Base-by-base conservation (phyloP, 1,140 invertebrate species). In the Macrotrachela quadricornifera region DNA sequence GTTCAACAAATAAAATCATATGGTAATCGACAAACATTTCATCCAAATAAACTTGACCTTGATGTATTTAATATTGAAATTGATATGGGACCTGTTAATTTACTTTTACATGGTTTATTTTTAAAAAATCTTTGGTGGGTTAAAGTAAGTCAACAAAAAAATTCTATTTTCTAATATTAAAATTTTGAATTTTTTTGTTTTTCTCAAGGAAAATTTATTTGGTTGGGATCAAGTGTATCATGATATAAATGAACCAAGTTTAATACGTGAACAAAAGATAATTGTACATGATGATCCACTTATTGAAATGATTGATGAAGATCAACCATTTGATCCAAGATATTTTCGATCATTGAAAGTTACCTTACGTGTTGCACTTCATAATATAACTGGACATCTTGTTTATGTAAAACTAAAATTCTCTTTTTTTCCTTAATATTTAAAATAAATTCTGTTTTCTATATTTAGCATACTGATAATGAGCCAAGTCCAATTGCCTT, bases 331-430 rank as follows among this genome's bases (percentile, higher is more conserved):
- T 30, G 90, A 96, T 74, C 79, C 82, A 11, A 71, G 88, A 48
- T 71, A 79, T 12, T 91, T 87, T 69, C 71, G 88, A 38, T 83
- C 88, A 1, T 70, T 94, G 39, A 79, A 87, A 61, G 86, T 95
- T 1, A 82, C 79, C 17, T 83, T 94, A 2, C 85, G 84, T 1
- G 78, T 92, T n/a, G 87, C 83, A 16, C 79, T 94, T 62, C 86
- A 94, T 60, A 86, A 94, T 61, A 82, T 95, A 54, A 85, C 91
- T 64, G 87, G 80, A 1, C 87, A 96, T 74, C 55, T 71, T 30
- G 3, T 30, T n/a, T 18, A 53, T 10, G 51, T 51, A 40, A 16
- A 38, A 11, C 30, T 30, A 16, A 46, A 54, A 14, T 16, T 46
- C 13, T 45, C n/a, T 13, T 43, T 46, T 8, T 30, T 30, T 30